Conservation (phyloP, 2,888 invertebrate genomes). For the Spialia ferax region DNA sequence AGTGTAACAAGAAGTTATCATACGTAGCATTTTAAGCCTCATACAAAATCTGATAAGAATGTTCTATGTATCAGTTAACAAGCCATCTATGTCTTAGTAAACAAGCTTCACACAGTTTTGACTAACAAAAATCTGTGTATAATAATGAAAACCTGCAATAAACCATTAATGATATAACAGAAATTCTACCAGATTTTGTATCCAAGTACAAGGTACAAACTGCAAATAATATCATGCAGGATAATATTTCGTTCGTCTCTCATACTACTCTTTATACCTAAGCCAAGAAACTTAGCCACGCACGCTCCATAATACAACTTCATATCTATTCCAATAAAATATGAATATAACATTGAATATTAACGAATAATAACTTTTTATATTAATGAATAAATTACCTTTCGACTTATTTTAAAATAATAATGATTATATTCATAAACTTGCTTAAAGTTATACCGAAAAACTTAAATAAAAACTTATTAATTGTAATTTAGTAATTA, state of each 20-base stretch:
- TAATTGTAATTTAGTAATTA: background rate
- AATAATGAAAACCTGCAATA: too few relatives aligned
- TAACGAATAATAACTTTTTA: too few relatives aligned
- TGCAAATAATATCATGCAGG: slow-evolving; percentile 57
- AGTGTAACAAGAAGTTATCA: slow-evolving; percentile 64
- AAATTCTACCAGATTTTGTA: slow-evolving; percentile 11
- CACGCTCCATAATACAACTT: background rate
- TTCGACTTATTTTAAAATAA: background rate
- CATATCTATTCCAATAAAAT: too few relatives aligned
- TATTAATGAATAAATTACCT: slow-evolving; percentile 2
- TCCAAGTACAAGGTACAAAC: slow-evolving; percentile 50
- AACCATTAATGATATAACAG: too few relatives aligned
- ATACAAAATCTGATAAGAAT: slow-evolving; percentile 22
- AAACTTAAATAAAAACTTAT: background rate
- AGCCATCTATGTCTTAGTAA: too few relatives aligned
- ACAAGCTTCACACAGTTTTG: too few relatives aligned
- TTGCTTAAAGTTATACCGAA: too few relatives aligned
- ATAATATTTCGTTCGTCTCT: slow-evolving; percentile 61
- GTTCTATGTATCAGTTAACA: too few relatives aligned
- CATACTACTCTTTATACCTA: background rate
- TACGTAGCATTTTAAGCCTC: slow-evolving; percentile 28
- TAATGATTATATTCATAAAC: background rate
- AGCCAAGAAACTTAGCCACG: background rate
- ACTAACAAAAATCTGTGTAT: background rate
- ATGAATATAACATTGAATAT: background rate